Evolutionary conservation across 2,797 vertebrate species (phyloP).

Genomic region (Trematocara caparti): DNA sequence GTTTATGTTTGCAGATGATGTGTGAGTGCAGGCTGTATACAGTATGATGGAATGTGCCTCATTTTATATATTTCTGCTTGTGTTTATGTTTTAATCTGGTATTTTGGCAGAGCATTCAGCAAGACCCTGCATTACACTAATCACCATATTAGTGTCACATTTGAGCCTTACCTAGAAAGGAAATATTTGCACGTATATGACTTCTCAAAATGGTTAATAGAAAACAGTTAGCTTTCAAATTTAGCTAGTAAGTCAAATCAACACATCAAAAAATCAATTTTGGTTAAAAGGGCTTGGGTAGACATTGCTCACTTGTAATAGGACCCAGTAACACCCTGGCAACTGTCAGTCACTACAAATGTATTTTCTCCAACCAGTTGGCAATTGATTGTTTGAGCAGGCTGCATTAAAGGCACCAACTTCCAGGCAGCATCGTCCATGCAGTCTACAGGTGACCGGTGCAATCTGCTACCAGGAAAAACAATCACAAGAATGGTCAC

Average conservation of each 20-base stretch:
- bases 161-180: background rate
- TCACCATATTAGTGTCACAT: background rate
- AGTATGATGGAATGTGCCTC: background rate
- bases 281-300: background rate
- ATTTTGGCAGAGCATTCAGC: background rate
- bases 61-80: background rate
- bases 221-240: background rate
- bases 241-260: background rate
- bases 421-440: background rate
- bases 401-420: background rate
- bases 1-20: background rate
- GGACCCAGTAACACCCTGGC: background rate
- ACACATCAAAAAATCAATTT: background rate
- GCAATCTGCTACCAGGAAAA: background rate
- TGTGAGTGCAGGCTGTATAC: background rate
- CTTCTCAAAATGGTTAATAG: background rate
- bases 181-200: background rate
- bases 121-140: background rate
- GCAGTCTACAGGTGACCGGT: background rate
- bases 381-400: background rate
- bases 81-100: background rate
- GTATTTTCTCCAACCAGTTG: background rate
- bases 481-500: background rate
- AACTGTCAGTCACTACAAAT: background rate
- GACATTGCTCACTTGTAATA: background rate